Evolutionary conservation across 2,113 vertebrate species (phyloP).

Genomic region (Saimiri boliviensis): DNA sequence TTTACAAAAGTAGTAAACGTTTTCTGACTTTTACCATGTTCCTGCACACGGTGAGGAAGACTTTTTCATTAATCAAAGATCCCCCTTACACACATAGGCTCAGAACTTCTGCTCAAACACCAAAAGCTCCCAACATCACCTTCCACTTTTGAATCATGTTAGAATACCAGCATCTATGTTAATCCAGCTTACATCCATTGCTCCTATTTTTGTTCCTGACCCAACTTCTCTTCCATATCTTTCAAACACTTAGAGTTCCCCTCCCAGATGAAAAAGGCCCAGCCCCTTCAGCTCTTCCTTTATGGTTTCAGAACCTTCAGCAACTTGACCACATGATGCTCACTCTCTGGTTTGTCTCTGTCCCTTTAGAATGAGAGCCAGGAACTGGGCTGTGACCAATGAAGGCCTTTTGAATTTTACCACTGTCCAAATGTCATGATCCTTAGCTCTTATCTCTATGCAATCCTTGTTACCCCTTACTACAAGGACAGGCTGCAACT

Average conservation of each 20-base stretch:
- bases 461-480: neutral
- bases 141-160: neutral
- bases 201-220: neutral
- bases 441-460: neutral
- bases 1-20: neutral
- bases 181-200: neutral
- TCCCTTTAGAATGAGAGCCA: neutral
- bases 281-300: neutral
- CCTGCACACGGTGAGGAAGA: neutral
- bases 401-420: neutral
- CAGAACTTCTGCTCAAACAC: neutral
- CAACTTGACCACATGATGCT: neutral
- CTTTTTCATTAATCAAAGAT: conserved; percentile 19
- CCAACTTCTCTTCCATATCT: neutral
- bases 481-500: neutral
- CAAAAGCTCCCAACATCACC: neutral
- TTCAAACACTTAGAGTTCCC: conserved; percentile 15
- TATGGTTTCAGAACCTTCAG: neutral
- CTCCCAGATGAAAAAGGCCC: neutral
- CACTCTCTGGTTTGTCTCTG: neutral
- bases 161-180: neutral
- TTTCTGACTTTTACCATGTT: neutral
- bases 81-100: neutral
- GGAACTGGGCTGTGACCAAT: neutral
- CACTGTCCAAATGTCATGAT: neutral